Evolutionary conservation across 2,113 vertebrate genomes (phyloP), one percentile per base, ranked within the genome.

Genomic region (Phrynosoma platyrhinos): DNA sequence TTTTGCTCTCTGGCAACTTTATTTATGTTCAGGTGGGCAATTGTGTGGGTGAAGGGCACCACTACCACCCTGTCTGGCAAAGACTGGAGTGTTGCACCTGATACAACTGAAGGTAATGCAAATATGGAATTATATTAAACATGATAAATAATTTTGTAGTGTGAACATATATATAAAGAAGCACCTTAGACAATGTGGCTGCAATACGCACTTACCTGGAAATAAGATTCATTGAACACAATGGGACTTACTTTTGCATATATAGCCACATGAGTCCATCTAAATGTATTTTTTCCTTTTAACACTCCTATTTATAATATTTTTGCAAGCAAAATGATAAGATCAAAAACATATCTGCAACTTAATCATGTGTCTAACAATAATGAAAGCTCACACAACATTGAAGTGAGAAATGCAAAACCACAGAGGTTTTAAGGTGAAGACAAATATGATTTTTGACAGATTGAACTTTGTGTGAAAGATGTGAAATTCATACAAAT

Each of bases 301-400:
- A 69, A 69, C 58, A 66, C 53, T 64, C 40, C n/a, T 8, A 80
- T 62, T 58, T 80, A 36, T 58, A 40, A 82, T 82, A 42, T 68
- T 42, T 72, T n/a, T 12, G 5, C 27, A 42, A 71, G 47, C 42
- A 27, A 71, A n/a, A 82, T 27, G 81, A 83, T 83, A 84, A 84
- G 47, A 74, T 74, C 71, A 74, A 74, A 58, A 14, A 84, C 32
- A 42, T 87, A 81, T 81, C 40, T 80, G 85, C 36, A 30, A 25
- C 13, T 87, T 52, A 66, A 78, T 52, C n/a, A 79, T 71, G 13
- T 87, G 21, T 32, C 82, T 87, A 79, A 80, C 62, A 80, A 80
- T 32, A 9, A 79, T 58, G 78, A 72, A 47, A 53, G n/a, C 8
- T 81, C 66, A 72, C 16, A 30, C 77, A 69, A 32, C 14, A 23